Conservation (phyloP, 2,888 invertebrate species). For the Portevinia maculata region DNA sequence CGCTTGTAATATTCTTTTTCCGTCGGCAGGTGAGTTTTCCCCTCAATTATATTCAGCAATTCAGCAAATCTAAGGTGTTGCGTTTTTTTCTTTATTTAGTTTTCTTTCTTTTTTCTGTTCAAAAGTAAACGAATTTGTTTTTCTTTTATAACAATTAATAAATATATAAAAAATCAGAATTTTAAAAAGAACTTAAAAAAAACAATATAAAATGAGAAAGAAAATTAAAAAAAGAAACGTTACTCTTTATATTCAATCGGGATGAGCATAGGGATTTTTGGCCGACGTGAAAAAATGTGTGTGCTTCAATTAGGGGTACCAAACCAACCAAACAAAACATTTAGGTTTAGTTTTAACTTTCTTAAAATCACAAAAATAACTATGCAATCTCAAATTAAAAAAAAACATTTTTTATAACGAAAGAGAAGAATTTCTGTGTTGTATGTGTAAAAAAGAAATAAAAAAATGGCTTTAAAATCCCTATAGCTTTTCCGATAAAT, state of each 20-base stretch:
- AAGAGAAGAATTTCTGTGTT: constrained; percentile 71
- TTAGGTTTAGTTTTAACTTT: constrained; percentile 53
- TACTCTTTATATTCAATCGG: constrained; percentile 78
- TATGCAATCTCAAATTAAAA: constrained; percentile 57
- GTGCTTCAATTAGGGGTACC: constrained; percentile 47
- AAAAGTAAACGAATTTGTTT: constrained; percentile 47
- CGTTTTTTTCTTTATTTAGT: constrained; percentile 70
- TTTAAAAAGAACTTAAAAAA: constrained; percentile 10
- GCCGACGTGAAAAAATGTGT: constrained; percentile 82
- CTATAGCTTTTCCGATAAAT: constrained; percentile 83
- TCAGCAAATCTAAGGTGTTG: constrained; percentile 72
- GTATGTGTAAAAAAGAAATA: constrained; percentile 55
- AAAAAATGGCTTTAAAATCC: constrained; percentile 83
- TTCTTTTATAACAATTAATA: constrained; percentile 6
- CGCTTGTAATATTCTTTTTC: constrained; percentile 75
- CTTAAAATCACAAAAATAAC: constrained; percentile 44
- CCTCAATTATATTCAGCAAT: constrained; percentile 73
- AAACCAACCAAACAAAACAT: constrained; percentile 39
- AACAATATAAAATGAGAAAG: constrained; percentile 51
- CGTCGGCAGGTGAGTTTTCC: constrained; percentile 79
- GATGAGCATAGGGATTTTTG: constrained; percentile 84
- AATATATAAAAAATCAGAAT: constrained; percentile 19
- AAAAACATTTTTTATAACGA: constrained; percentile 68
- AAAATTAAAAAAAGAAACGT: constrained; percentile 68
- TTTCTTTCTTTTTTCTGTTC: constrained; percentile 70